Conservation (phyloP, 1,140 invertebrate genomes). For the Drosophila sproati region DNA sequence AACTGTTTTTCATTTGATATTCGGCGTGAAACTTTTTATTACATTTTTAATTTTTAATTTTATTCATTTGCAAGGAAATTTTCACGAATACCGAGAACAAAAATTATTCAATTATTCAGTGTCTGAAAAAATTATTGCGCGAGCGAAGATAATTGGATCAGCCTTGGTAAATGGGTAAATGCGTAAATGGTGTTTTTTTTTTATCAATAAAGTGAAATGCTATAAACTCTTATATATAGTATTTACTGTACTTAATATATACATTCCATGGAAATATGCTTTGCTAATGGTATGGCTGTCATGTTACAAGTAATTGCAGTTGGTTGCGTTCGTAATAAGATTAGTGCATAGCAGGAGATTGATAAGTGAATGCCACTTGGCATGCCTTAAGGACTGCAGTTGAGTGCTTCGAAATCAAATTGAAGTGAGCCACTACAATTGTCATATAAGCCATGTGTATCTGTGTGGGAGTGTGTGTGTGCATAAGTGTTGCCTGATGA, state of each 20-base stretch:
- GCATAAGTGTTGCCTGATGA: constrained; percentile 14
- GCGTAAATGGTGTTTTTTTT: constrained; percentile 4
- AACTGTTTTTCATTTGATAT: too few relatives aligned
- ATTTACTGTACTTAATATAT: constrained; percentile 1
- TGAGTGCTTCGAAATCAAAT: constrained; percentile 1
- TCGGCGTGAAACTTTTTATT: too few relatives aligned
- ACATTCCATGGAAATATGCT: neutral
- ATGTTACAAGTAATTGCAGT: neutral
- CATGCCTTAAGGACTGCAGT: neutral
- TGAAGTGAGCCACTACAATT: constrained; percentile 7
- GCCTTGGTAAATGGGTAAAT: neutral
- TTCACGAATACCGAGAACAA: neutral
- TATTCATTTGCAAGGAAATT: neutral
- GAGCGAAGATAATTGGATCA: constrained; percentile 17
- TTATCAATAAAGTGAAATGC: neutral
- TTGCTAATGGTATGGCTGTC: neutral
- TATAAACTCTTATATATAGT: neutral
- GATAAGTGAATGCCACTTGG: neutral
- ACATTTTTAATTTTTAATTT: neutral
- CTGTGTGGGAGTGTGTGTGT: neutral
- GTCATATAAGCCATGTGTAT: neutral
- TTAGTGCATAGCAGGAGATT: neutral
- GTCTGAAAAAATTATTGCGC: constrained; percentile 7
- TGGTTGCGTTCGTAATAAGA: neutral
- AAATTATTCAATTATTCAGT: constrained; percentile 9